Base-by-base conservation (phyloP, 35 echinoderm and acorn worm genomes). In the Patiria miniata region DNA sequence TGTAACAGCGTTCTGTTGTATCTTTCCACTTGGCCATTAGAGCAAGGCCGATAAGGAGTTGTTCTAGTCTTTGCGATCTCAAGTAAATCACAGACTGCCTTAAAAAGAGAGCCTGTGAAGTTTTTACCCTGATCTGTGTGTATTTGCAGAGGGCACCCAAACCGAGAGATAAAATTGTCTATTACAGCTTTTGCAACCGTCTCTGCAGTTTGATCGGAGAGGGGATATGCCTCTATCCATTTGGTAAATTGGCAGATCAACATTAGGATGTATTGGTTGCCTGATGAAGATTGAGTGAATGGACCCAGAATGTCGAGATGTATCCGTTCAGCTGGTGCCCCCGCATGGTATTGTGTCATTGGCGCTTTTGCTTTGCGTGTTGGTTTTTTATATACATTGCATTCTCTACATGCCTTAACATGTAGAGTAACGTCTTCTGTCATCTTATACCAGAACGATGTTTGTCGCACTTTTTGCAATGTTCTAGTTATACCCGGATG, bases 121-220 rank as follows among this genome's bases (percentile, higher is more conserved):
- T 90, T 90, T n/a, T 42, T 32, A 21, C 88, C 88, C 47, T 90
- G 88, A 40, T 90, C 88, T 4, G 88, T 37, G 44, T 54, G 58
- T 21, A 87, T 42, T 42, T 87, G 68, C 3, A 86, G 21, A 4
- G 88, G 88, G 40, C 39, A 59, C 2, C 88, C 88, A 77, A 90
- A 90, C 8, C 81, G 88, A 2, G 40, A 85, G 5, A 86, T 86
- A 65, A 90, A 86, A 7, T 77, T 55, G 36, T 77, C 7, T 10
- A 86, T 51, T 2, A 51, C 65, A 6, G 80, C 81, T 59, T 69
- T 26, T 12, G 79, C 86, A 4, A 77, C 60, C 2, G 60, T n/a
- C 81, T 89, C 38, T 18, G 86, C 78, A 1, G 86, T 89, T 65
- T 89, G 86, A 2, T 21, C 28, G 42, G 58, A 7, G 9, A 61